These are phyloP conservation scores for Microcebus griseorufus DNA, from an alignment of 2,113 vertebrate genomes.

Conservation along the genomic window DNA sequence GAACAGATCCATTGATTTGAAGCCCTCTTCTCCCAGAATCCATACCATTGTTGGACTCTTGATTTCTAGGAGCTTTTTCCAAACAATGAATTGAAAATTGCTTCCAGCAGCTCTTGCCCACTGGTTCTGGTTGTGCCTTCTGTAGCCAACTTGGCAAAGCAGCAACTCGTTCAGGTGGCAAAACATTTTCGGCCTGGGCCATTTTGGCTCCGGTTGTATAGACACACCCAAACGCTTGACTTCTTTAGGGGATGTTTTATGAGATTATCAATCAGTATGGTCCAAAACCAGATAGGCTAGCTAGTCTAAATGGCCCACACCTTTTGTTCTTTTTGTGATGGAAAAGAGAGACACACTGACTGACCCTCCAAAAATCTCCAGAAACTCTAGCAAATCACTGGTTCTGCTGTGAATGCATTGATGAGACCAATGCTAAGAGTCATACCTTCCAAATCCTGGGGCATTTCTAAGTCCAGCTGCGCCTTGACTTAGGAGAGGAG, in stretches of 20 bases:
- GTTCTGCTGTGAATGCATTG: neutral
- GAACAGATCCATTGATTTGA: neutral
- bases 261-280: neutral
- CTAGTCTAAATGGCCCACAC: neutral
- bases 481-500: neutral
- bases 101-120: conserved; percentile 12
- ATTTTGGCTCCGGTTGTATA: conserved; percentile 3
- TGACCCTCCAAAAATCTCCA: neutral
- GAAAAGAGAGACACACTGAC: neutral
- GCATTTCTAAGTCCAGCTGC: neutral
- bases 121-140: conserved; percentile 22
- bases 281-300: neutral
- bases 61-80: conserved; percentile 12
- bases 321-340: neutral
- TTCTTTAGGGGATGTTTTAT: neutral
- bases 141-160: neutral
- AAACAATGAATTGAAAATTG: conserved; percentile 36
- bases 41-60: neutral
- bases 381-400: neutral
- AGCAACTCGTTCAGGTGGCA: conserved; percentile 1
- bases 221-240: conserved; percentile 42
- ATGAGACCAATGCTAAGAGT: neutral
- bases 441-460: neutral
- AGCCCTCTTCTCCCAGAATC: neutral
- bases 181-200: neutral